Conservation (phyloP, 2,113 vertebrate species). For the Phylloscopus whistleri region DNA sequence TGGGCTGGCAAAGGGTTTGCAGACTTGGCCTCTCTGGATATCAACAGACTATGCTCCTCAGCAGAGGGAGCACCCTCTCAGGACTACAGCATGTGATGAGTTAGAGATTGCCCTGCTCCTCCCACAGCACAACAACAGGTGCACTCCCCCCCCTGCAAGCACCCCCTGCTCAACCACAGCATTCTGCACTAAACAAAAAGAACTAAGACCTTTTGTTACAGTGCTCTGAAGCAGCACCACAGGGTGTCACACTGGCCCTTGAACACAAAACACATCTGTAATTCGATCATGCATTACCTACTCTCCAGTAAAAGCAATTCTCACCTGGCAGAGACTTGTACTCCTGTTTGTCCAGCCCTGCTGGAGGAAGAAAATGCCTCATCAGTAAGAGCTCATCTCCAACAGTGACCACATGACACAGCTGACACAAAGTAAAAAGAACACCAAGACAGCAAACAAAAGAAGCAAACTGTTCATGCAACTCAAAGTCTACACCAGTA, state of each 20-base stretch:
- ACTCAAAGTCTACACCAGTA: neutral
- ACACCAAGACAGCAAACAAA: conserved; percentile 20
- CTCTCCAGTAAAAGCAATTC: neutral
- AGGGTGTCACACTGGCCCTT: neutral
- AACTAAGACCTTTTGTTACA: neutral
- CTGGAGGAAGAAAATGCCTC: neutral
- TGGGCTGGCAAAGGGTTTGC: neutral
- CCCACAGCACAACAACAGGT: neutral
- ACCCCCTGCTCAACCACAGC: neutral
- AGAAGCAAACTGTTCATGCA: conserved; percentile 33
- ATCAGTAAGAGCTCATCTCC: neutral
- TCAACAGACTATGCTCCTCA: neutral
- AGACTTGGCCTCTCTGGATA: neutral
- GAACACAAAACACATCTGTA: neutral
- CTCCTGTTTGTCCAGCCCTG: conserved; percentile 27
- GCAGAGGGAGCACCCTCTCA: neutral
- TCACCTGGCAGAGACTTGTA: conserved; percentile 28
- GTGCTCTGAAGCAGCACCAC: neutral
- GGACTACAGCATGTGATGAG: neutral
- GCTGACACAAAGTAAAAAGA: neutral
- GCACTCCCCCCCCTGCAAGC: neutral
- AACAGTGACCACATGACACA: neutral
- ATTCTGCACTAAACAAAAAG: neutral
- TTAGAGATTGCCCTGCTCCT: neutral
- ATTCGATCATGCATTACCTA: accelerated